These are phyloP conservation scores for Itoplectis maculator DNA, from an alignment of 2,888 invertebrate genomes.

Conservation along the genomic window DNA sequence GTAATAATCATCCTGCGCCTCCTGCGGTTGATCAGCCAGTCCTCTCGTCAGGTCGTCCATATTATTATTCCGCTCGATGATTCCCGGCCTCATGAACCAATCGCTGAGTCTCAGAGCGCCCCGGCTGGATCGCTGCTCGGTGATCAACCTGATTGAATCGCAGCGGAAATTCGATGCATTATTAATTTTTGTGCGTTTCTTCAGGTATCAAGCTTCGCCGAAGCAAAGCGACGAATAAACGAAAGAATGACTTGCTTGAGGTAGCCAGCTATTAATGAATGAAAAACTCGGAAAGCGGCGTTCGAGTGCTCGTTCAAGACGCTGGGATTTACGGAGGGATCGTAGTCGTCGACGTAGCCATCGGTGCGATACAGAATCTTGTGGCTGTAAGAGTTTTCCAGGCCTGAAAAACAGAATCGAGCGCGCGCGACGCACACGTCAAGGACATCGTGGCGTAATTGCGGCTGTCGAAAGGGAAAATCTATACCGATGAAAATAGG, in stretches of 20 bases:
- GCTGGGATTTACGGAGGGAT: slow-evolving; percentile 88
- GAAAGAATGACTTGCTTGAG: slow-evolving; percentile 87
- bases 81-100: slow-evolving; percentile 89
- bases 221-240: neutral
- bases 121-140: slow-evolving; percentile 85
- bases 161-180: slow-evolving; percentile 26
- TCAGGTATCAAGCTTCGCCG: neutral
- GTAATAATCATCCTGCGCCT: slow-evolving; percentile 91
- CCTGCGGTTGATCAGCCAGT: slow-evolving; percentile 91
- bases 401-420: slow-evolving; percentile 81
- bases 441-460: slow-evolving; percentile 14
- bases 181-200: neutral
- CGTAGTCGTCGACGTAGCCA: slow-evolving; percentile 89
- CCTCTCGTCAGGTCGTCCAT: slow-evolving; percentile 92
- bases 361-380: slow-evolving; percentile 88
- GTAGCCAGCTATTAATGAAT: slow-evolving; percentile 89
- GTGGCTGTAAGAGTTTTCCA: slow-evolving; percentile 88
- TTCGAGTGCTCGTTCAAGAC: slow-evolving; percentile 90
- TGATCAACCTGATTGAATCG: slow-evolving; percentile 85
- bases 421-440: neutral
- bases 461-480: slow-evolving; percentile 14
- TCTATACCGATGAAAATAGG: slow-evolving; percentile 90
- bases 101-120: slow-evolving; percentile 89
- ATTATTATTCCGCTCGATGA: slow-evolving; percentile 88
- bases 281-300: slow-evolving; percentile 91